phyloP scores from a whole-genome alignment of 2,888 invertebrate species.

The Autographa gamma region DNA sequence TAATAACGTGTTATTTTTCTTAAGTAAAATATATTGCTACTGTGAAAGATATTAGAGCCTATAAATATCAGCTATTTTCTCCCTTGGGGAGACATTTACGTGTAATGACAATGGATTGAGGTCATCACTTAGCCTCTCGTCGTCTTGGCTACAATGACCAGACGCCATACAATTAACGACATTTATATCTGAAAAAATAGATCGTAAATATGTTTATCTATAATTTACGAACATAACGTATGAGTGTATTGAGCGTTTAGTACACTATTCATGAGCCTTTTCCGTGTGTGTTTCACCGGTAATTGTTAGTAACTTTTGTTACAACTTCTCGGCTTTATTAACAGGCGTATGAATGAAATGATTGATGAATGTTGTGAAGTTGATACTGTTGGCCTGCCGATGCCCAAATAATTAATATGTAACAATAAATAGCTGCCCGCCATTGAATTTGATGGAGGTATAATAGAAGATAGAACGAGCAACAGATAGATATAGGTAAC shows the following conservation, averaged over 20 bases:
- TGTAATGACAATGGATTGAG: conserved; percentile 25
- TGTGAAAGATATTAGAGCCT: conserved; percentile 3
- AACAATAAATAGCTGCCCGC: no score
- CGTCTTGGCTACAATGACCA: conserved; percentile 17
- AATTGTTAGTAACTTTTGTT: conserved; percentile 28
- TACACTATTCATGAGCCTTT: background rate
- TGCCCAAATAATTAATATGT: conserved; percentile 18
- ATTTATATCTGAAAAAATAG: conserved; percentile 44
- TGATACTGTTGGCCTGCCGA: conserved; percentile 31
- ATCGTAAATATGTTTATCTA: conserved; percentile 58
- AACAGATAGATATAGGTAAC: conserved; percentile 21
- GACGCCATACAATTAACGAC: conserved; percentile 45
- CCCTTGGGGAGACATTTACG: conserved; percentile 13
- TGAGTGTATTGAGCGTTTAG: background rate
- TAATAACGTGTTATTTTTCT: conserved; percentile 11
- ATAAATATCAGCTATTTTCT: conserved; percentile 13
- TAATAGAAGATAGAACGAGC: conserved; percentile 13
- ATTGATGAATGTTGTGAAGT: conserved; percentile 49
- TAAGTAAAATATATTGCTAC: conserved; percentile 8
- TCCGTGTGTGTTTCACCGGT: conserved; percentile 17
- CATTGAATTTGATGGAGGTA: no score
- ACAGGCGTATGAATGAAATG: conserved; percentile 41
- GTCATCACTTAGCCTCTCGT: conserved; percentile 12
- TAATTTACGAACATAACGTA: conserved; percentile 26
- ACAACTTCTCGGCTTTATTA: conserved; percentile 39